phyloP scores from a whole-genome alignment of 2,888 invertebrate species.

The Troides oblongomaculatus region DNA sequence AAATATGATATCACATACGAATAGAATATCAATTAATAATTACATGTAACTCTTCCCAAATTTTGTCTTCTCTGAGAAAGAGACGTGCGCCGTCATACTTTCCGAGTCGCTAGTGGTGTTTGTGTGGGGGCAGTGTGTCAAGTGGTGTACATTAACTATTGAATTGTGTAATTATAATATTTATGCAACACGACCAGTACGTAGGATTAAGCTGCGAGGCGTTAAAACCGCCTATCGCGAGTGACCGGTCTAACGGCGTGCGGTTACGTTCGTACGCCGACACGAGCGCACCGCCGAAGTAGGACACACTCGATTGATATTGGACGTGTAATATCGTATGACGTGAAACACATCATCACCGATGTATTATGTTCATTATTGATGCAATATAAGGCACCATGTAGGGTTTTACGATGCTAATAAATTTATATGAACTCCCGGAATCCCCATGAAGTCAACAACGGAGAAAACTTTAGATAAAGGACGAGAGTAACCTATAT shows the following conservation, averaged over 20 bases:
- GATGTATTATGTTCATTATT: constrained; percentile 14
- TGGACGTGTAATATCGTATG: constrained; percentile 29
- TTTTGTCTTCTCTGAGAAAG: no score
- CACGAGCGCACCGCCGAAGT: constrained; percentile 30
- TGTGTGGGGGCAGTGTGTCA: no score
- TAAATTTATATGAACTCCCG: constrained; percentile 24
- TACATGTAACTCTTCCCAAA: no score
- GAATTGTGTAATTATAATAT: constrained; percentile 14
- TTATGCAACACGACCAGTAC: constrained; percentile 10
- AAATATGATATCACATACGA: no score
- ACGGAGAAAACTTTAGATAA: no score
- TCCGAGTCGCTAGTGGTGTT: no score
- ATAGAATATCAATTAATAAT: no score
- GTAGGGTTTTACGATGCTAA: constrained; percentile 13
- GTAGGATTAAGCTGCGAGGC: constrained; percentile 21
- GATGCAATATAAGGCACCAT: constrained; percentile 7
- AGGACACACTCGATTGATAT: constrained; percentile 37
- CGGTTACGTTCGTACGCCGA: constrained; percentile 19
- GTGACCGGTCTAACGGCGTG: constrained; percentile 32
- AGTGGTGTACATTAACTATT: neutral
- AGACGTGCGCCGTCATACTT: no score
- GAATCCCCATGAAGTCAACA: neutral
- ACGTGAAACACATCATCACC: constrained; percentile 32
- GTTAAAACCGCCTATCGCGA: constrained; percentile 26
- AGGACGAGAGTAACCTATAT: no score